Evolutionary conservation across 2,113 vertebrate genomes (phyloP), one percentile per base, ranked within the genome.

Genomic region (Cottus gobio): DNA sequence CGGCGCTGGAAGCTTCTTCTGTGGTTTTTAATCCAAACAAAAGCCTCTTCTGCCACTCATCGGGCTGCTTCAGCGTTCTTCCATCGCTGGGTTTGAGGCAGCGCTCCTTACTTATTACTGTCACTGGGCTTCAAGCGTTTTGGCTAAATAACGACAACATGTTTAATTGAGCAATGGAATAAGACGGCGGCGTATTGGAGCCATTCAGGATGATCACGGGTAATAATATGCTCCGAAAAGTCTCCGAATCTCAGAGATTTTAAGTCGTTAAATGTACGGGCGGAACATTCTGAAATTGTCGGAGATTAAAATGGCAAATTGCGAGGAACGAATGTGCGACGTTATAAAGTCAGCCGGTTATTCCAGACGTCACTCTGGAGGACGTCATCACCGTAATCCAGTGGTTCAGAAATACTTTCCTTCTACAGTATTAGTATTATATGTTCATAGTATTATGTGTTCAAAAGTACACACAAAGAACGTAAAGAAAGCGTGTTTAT

Each of bases 31-130:
- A 42, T 60, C 65, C 65, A 70, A 77, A 77, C 65, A 58, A 63
- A 64, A 58, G 6, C 34, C 3, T 24, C 54, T 64, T 16, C 30
- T 20, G 39, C 54, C 62, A 73, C 42, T 84, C 68, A 65, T 44
- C 77, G 61, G 69, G 16, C 48, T 60, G 42, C 34, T 15, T 44
- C 15, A 12, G 5, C 44, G 44, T 34, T 64, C 63, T 74, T 79
- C 75, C 54, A 62, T 58, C 62, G 36, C 62, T 68, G 9, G 13
- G 22, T 70, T 84, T 68, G n/a, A 22, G 31, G 79, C 44, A 58
- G 46, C 58, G 6, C 31, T 44, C 3, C 30, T 46, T 18, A 28
- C 12, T 57, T 46, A 46, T 46, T 46, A 46, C 39, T 69, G 13
- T 57, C 7, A 61, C 54, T 67, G 20, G 39, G 18, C 57, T 28